phyloP scores from a whole-genome alignment of 2,113 vertebrate species.

The Sinocyclocheilus anophthalmus region DNA sequence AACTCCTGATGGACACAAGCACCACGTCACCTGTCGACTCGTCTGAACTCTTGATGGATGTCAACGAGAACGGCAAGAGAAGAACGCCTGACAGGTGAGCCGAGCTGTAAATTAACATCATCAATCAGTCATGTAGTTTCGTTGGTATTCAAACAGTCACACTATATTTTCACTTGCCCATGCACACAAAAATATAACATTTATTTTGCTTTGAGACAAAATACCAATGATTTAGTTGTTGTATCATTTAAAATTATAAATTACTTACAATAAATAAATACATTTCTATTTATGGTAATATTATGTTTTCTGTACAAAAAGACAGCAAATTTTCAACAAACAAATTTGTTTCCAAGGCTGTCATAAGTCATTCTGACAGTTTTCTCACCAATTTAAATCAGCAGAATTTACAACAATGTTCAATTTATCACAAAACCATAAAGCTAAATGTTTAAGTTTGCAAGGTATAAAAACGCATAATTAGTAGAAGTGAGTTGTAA shows the following conservation, averaged over 20 bases:
- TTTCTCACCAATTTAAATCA: neutral
- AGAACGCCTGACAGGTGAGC: slow-evolving; percentile 91
- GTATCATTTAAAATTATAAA: neutral
- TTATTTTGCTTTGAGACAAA: neutral
- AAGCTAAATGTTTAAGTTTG: neutral
- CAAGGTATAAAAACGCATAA: neutral
- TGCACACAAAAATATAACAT: too few species aligned
- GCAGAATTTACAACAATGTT: neutral
- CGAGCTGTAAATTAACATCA: neutral
- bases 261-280: neutral
- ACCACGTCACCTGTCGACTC: slow-evolving; percentile 88
- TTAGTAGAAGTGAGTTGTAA: neutral
- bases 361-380: neutral
- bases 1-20: slow-evolving; percentile 91
- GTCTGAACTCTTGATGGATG: slow-evolving; percentile 90
- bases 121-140: neutral
- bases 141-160: neutral
- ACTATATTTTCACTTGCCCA: neutral
- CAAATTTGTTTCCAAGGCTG: neutral
- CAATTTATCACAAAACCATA: neutral
- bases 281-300: too few species aligned
- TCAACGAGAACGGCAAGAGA: slow-evolving; percentile 92
- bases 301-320: neutral
- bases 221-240: neutral
- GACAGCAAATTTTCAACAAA: neutral